phyloP scores from a whole-genome alignment of 1,140 invertebrate species.

The Choristoneura fumiferana region DNA sequence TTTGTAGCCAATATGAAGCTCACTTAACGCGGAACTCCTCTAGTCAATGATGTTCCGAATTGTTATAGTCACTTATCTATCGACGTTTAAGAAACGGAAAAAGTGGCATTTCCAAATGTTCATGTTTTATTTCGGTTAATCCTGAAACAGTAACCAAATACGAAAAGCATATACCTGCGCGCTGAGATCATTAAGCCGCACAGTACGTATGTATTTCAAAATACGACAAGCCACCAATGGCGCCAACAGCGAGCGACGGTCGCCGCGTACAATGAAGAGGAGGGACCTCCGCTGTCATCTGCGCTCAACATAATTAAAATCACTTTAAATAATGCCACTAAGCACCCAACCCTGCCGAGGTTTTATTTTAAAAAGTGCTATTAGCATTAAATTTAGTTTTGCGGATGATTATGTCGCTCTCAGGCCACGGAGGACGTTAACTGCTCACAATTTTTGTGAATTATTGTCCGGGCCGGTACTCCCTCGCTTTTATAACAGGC shows the following conservation, averaged over 20 bases:
- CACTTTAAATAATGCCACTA: constrained; percentile 74
- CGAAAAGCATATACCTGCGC: neutral
- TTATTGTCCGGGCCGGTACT: constrained; percentile 58
- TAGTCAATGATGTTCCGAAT: too few species aligned
- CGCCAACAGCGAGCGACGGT: constrained; percentile 10
- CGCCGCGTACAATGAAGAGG: constrained; percentile 64
- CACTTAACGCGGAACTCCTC: too few species aligned
- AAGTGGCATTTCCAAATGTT: too few species aligned
- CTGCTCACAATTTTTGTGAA: constrained; percentile 70
- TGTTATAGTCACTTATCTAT: too few species aligned
- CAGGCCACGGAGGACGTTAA: constrained; percentile 62
- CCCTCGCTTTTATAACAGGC: constrained; percentile 64
- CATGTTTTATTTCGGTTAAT: too few species aligned
- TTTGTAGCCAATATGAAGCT: too few species aligned
- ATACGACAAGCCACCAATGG: constrained; percentile 11
- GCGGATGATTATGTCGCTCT: constrained; percentile 71
- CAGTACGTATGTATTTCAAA: neutral
- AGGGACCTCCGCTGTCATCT: constrained; percentile 66
- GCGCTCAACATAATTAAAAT: constrained; percentile 77
- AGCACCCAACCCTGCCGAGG: constrained; percentile 60
- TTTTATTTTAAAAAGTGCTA: constrained; percentile 74
- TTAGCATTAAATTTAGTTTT: constrained; percentile 78
- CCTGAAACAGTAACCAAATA: too few species aligned
- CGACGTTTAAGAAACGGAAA: too few species aligned
- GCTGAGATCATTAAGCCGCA: neutral